A percentile compares a stretch with the other conserved stretches of the same genome.
These are phyloP conservation scores for Sitobion miscanthi DNA, from an alignment of 1,140 invertebrate genomes.

Conservation along the genomic window DNA sequence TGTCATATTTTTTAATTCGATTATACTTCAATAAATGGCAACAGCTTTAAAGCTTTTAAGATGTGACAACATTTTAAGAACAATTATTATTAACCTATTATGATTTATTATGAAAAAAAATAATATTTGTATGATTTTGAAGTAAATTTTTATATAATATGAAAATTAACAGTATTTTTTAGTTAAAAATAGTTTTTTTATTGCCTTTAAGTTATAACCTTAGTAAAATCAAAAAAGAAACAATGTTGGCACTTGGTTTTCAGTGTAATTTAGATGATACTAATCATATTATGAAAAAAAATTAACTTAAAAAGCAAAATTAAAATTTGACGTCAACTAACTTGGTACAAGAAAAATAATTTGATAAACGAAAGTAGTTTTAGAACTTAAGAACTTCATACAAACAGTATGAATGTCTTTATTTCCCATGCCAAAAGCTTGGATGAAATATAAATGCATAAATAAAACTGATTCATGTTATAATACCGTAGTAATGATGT, in stretches of 20 bases:
- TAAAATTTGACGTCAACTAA: not conserved
- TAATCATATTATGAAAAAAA: not conserved
- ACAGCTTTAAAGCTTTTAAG: not conserved
- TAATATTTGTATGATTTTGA: not conserved
- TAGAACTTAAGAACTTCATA: not conserved
- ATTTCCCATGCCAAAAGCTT: not conserved
- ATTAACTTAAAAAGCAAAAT: not conserved
- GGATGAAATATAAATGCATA: not conserved
- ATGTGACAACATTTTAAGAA: not conserved
- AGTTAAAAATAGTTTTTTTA: not conserved
- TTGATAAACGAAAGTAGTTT: not conserved
- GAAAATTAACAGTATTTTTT: not conserved
- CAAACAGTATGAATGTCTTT: not conserved
- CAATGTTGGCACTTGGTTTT: not conserved
- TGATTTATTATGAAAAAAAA: not conserved
- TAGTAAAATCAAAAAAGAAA: not conserved
- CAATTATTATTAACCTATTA: not conserved
- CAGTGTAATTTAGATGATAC: not conserved
- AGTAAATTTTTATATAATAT: too few species aligned
- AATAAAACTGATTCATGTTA: not conserved
- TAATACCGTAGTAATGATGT: slow-evolving; percentile 11
- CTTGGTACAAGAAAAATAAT: not conserved
- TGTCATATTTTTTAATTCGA: slow-evolving; percentile 2
- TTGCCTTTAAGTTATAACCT: too few species aligned
- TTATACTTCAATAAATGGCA: not conserved